Evolutionary conservation across 1,140 invertebrate species (phyloP), one percentile per base, ranked within the genome.

Genomic region (Rhagoletis zephyria): DNA sequence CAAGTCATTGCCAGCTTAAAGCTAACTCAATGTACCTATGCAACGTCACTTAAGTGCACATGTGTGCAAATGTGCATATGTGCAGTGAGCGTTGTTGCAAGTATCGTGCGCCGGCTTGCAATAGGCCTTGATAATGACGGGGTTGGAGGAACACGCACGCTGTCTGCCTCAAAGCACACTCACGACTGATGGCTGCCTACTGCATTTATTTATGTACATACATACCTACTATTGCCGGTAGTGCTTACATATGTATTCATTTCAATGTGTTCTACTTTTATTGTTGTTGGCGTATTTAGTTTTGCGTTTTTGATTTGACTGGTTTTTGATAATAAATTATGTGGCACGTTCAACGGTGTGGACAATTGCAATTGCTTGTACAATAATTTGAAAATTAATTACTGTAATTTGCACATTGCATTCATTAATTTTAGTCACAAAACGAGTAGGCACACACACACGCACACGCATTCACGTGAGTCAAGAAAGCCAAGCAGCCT

Each of bases 301-400:
- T 81, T 81, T 56, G 74, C 16, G 48, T 81, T 56, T 59, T 81
- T 42, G 12, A 48, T 81, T 59, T 81, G 74, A 81, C 48, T 81
- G 48, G 48, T 56, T 81, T 81, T n/a, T 19, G 48, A 81, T 81
- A 81, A 81, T 81, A 81, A 81, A 81, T 81, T 56, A 81, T 81
- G 74, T 81, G 74, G 48, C 74, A 81, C 74, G 45, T 56, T 56
- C 74, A 81, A 81, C 85, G 60, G 51, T 60, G 85, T 85, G 60
- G 85, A 85, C 85, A 85, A 85, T 85, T 85, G 60, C 59, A 85
- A 61, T 85, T 60, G 85, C 85, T 85, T 60, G 59, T 63, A 30
- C 60, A 85, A 61, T 85, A 85, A 85, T 85, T 85, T 59, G 30
- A 63, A 85, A 85, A 61, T 85, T 85, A 85, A 85, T 85, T 85